phyloP scores from a whole-genome alignment of 1,140 invertebrate species.

The Maconellicoccus hirsutus region DNA sequence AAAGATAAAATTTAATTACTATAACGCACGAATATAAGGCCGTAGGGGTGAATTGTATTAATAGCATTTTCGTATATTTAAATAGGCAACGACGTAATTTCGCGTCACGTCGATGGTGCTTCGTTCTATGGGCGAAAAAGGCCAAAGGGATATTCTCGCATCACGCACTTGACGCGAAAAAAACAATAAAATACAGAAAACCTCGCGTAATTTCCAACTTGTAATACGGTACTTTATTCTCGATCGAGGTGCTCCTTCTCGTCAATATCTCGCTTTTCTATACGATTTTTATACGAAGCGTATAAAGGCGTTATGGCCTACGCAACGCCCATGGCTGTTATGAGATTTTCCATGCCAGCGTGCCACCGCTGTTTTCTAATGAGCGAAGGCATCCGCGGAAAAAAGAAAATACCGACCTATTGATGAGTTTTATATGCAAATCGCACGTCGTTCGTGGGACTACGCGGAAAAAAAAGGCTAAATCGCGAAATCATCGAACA shows the following conservation, averaged over 20 bases:
- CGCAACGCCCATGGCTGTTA: background rate
- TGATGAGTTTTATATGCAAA: slow-evolving; percentile 9
- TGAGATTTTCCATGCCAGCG: background rate
- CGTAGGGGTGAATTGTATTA: too few relatives aligned
- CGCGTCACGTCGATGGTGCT: too few relatives aligned
- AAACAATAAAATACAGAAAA: slow-evolving; percentile 1
- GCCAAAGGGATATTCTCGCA: too few relatives aligned
- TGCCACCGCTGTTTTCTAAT: background rate
- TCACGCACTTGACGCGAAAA: background rate
- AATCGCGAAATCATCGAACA: slow-evolving; percentile 2
- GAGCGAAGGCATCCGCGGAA: background rate
- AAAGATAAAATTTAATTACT: too few relatives aligned
- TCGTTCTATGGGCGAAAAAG: too few relatives aligned
- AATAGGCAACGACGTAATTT: too few relatives aligned
- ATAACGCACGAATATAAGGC: too few relatives aligned
- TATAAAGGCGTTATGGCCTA: background rate
- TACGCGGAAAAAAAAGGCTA: background rate
- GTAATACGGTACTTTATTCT: background rate
- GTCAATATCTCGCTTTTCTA: background rate
- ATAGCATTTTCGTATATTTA: too few relatives aligned
- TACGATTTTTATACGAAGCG: background rate
- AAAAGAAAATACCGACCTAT: slow-evolving; percentile 4
- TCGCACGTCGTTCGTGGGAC: background rate
- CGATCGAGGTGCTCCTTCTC: background rate
- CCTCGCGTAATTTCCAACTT: background rate